Conservation (phyloP, 2,113 vertebrate genomes). For the Podarcis raffonei region DNA sequence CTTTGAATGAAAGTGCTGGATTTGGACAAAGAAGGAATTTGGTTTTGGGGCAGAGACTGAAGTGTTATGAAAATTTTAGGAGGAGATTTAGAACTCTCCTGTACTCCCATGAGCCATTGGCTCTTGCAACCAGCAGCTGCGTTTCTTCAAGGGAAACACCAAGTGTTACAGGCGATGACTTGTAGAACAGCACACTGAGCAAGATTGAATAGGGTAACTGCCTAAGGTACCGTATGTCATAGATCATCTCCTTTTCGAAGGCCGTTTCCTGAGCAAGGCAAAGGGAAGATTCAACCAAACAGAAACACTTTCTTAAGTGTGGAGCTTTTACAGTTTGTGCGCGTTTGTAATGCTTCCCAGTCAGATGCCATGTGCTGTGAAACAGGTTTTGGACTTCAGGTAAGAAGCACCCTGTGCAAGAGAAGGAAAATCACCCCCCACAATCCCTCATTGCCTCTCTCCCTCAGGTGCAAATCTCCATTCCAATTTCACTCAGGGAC, state of each 20-base stretch:
- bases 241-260: neutral
- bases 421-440: neutral
- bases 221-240: neutral
- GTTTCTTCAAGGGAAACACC: neutral
- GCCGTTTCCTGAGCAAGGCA: conserved; percentile 6
- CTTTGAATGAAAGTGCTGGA: conserved; percentile 43
- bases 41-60: conserved; percentile 45
- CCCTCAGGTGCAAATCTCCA: neutral
- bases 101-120: fast-evolving
- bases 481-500: neutral
- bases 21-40: conserved; percentile 45
- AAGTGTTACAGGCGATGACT: neutral
- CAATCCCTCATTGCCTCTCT: neutral
- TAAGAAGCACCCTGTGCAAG: conserved; percentile 5
- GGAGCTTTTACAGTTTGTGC: neutral
- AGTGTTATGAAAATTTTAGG: conserved; percentile 14
- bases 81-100: conserved; percentile 13
- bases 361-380: conserved; percentile 52
- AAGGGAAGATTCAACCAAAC: conserved; percentile 17
- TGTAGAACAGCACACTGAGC: neutral
- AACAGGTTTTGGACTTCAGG: conserved; percentile 63
- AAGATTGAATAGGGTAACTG: neutral
- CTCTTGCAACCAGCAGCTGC: conserved; percentile 16
- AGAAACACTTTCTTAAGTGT: conserved; percentile 16
- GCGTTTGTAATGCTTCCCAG: conserved; percentile 59